phyloP scores from a whole-genome alignment of 2,113 vertebrate genomes.

The Dissostichus mawsoni region DNA sequence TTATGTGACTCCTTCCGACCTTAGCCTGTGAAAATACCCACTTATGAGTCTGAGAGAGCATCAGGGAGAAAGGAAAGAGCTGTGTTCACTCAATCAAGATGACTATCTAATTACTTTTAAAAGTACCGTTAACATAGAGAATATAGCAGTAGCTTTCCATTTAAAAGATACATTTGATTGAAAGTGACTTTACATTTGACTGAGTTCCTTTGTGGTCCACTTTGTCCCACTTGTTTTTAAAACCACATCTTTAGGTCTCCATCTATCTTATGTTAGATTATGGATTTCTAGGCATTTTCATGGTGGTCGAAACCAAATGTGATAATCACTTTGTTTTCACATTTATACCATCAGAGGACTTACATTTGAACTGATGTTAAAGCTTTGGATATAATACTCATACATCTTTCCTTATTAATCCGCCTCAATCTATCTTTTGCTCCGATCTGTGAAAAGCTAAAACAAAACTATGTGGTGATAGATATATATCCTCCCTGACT shows the following conservation, averaged over 20 bases:
- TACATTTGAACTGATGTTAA: not conserved
- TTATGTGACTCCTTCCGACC: conserved; percentile 32
- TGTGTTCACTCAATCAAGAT: not conserved
- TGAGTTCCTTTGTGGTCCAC: conserved; percentile 1
- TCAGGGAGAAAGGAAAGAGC: not conserved
- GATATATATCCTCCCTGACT: conserved; percentile 15
- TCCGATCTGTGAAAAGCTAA: not conserved
- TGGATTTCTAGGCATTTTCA: not conserved
- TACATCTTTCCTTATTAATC: not conserved
- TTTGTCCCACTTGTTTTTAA: not conserved
- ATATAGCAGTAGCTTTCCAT: not conserved
- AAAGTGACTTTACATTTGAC: not conserved
- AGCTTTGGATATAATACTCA: not conserved
- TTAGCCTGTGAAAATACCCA: conserved; percentile 34
- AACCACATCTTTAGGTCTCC: not conserved
- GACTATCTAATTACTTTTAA: not conserved
- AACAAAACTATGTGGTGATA: conserved; percentile 5
- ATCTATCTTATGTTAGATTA: conserved; percentile 7
- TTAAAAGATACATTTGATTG: not conserved
- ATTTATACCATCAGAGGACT: not conserved
- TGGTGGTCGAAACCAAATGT: not conserved
- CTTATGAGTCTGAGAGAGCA: not conserved
- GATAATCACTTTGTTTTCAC: conserved; percentile 1
- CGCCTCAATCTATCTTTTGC: not conserved
- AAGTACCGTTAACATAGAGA: not conserved